phyloP scores from a whole-genome alignment of 2,113 vertebrate genomes.

The Xiphophorus hellerii region DNA sequence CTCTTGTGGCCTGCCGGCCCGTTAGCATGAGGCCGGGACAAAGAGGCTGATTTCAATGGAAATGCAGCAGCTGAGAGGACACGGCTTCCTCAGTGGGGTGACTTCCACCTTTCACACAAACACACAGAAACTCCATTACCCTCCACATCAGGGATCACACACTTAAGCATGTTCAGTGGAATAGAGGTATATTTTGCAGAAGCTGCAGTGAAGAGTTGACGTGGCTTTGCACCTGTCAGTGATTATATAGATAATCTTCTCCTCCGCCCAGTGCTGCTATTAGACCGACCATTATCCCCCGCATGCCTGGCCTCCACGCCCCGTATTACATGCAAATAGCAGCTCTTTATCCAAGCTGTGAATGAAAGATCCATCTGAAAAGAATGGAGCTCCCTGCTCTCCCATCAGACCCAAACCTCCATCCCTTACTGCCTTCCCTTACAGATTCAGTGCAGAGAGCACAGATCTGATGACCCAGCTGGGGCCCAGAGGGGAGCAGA shows the following conservation, averaged over 20 bases:
- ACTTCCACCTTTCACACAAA: slow-evolving; percentile 61
- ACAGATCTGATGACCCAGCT: slow-evolving; percentile 45
- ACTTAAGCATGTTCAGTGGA: background rate
- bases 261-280: slow-evolving; percentile 45
- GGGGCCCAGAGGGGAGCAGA: background rate
- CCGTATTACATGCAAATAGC: slow-evolving; percentile 85
- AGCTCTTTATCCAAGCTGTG: slow-evolving; percentile 79
- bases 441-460: slow-evolving; percentile 33
- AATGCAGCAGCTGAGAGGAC: slow-evolving; percentile 74
- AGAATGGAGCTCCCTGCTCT: slow-evolving; percentile 51
- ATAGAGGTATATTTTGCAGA: slow-evolving; percentile 5
- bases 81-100: slow-evolving; percentile 64
- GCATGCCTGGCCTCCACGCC: slow-evolving; percentile 73
- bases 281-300: slow-evolving; percentile 64
- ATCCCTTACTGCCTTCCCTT: slow-evolving; percentile 42
- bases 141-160: slow-evolving; percentile 1
- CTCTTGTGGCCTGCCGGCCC: slow-evolving; percentile 57
- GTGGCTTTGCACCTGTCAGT: slow-evolving; percentile 63
- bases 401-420: slow-evolving; percentile 60
- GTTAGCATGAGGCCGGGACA: slow-evolving; percentile 53
- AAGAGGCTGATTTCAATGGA: slow-evolving; percentile 75
- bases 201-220: background rate
- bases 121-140: slow-evolving; percentile 14
- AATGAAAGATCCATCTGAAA: slow-evolving; percentile 74
- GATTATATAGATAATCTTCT: slow-evolving; percentile 62